Conservation (phyloP, 2,797 vertebrate species). For the Xiphophorus birchmanni region DNA sequence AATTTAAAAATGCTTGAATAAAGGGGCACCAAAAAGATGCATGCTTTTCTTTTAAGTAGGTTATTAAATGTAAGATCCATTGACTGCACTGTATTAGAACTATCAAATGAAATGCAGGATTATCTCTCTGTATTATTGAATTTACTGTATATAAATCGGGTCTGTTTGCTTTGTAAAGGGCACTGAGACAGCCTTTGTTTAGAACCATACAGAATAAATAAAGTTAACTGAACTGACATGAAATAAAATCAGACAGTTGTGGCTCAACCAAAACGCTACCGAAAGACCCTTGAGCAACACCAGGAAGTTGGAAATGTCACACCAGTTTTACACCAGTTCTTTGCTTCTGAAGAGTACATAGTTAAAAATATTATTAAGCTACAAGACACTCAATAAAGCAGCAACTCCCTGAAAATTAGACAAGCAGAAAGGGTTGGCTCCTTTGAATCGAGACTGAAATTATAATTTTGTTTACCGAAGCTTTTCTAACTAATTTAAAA, state of each 20-base stretch:
- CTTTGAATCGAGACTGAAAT: not conserved
- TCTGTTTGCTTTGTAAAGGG: not conserved
- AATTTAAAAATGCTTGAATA: not conserved
- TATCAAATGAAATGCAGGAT: not conserved
- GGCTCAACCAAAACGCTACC: not conserved
- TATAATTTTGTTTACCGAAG: not conserved
- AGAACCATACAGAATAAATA: not conserved
- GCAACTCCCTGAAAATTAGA: not conserved
- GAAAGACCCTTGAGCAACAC: not conserved
- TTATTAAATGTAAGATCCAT: not conserved
- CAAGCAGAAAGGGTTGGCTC: not conserved
- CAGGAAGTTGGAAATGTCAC: not conserved
- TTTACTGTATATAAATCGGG: not conserved
- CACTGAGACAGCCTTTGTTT: not conserved
- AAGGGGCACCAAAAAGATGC: not conserved
- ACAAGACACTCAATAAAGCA: not conserved
- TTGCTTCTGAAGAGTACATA: not conserved
- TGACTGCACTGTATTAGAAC: not conserved
- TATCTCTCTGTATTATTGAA: not conserved
- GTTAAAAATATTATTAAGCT: not conserved
- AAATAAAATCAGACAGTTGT: not conserved
- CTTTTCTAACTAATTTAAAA: not conserved
- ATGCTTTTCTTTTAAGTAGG: not conserved
- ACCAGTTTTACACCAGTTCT: not conserved
- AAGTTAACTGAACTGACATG: not conserved